Base-by-base conservation (phyloP, 2,888 invertebrate genomes). In the Cephalotes varians region DNA sequence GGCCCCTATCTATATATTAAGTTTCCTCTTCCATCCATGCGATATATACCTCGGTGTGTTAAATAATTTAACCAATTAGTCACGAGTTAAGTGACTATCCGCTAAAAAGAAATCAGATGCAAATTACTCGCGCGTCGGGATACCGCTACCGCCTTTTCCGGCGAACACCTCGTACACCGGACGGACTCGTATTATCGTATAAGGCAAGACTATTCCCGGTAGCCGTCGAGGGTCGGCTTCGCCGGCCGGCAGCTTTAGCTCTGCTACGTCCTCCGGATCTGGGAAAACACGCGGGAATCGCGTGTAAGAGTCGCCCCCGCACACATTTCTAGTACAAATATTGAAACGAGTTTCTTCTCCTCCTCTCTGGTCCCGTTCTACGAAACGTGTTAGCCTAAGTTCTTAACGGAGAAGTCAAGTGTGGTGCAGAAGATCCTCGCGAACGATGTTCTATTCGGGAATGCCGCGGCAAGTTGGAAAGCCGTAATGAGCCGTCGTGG, bases 401-500 rank as follows among this genome's bases (percentile, higher is more conserved):
- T 37, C 21, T 28, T 72, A 79, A 83, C 71, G 83, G 72, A 65
- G 83, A 31, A 82, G 80, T 79, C 82, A 80, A 73, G 72, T 69
- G 60, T 34, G 21, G 18, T 28, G 49, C 34, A 10, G 9, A 28
- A 67, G 40, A 47, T 67, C 31, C 84, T 28, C 64, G 79, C 34
- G 10, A 54, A 54, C 37, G 54, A 25, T n/a, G 60, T 83, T 62
- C 82, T 81, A 83, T 81, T 82, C 81, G 82, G 86, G 85, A 86
- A 81, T 86, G 84, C 86, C 87, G 72, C 62, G 40, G 51, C 51
- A 89, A 47, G 37, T 65, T 93, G 93, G 93, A 93, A 94, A 93
- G 93, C 93, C 90, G 90, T 94, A 93, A 93, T 93, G 92, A 94
- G 91, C 89, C 87, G 85, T 87, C 93, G 93, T 94, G 93, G 93